A percentile compares a stretch with the other conserved stretches of the same genome.
phyloP scores from a whole-genome alignment of 2,113 vertebrate species.

The Smithornis capensis region DNA sequence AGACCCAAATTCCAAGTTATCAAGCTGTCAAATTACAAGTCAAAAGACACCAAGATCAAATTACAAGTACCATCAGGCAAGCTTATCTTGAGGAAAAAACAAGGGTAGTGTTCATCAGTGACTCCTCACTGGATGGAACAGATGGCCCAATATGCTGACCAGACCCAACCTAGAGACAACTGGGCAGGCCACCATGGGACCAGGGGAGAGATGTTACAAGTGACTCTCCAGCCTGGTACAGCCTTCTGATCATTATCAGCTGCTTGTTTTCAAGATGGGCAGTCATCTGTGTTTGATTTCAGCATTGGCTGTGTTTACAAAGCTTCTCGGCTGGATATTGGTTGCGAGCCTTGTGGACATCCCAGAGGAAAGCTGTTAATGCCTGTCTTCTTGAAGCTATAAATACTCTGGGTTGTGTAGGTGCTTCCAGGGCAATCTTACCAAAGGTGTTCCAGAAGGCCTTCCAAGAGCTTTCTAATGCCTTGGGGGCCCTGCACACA shows the following conservation, averaged over 20 bases:
- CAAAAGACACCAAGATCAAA: too few relatives aligned
- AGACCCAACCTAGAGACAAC: too few relatives aligned
- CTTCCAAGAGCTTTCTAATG: background rate
- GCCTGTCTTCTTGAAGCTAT: background rate
- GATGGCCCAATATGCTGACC: too few relatives aligned
- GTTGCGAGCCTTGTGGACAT: background rate
- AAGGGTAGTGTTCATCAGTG: background rate
- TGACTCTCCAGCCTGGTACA: too few relatives aligned
- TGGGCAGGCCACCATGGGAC: too few relatives aligned
- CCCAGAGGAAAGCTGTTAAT: too few relatives aligned
- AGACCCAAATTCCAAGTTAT: too few relatives aligned
- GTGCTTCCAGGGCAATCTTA: background rate
- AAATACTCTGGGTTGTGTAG: background rate
- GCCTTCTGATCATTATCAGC: too few relatives aligned
- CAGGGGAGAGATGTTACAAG: too few relatives aligned
- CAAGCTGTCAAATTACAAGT: too few relatives aligned
- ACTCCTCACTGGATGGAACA: background rate
- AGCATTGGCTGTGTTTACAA: background rate
- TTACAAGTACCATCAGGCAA: too few relatives aligned
- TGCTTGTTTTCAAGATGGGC: too few relatives aligned
- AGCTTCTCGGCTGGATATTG: background rate
- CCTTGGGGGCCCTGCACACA: background rate
- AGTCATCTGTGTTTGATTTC: background rate
- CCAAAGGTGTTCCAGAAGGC: background rate
- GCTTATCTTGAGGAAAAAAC: background rate